These are phyloP conservation scores for Philotrypesis tridentata DNA, from an alignment of 1,140 invertebrate species.

Conservation along the genomic window DNA sequence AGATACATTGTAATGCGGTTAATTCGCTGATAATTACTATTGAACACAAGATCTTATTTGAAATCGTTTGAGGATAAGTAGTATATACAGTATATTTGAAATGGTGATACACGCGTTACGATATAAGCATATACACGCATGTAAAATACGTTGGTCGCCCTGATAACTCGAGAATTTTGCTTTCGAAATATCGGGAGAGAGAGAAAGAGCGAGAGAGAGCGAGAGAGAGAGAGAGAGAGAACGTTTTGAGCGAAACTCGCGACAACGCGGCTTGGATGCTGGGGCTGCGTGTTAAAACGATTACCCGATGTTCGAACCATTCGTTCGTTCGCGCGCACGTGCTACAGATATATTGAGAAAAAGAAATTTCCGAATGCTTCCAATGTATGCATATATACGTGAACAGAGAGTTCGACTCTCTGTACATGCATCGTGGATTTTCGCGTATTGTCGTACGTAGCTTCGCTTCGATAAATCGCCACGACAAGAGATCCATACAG, in stretches of 20 bases:
- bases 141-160: not conserved
- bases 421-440: not conserved
- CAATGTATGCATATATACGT: not conserved
- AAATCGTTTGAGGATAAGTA: too few species aligned
- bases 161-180: conserved; percentile 10
- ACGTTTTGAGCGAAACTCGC: not conserved
- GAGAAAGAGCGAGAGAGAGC: not conserved
- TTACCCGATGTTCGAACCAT: conserved; percentile 6
- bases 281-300: conserved; percentile 49
- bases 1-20: too few species aligned
- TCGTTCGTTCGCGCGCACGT: not conserved
- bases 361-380: not conserved
- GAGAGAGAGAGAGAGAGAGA: conserved; percentile 34
- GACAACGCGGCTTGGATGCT: not conserved
- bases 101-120: not conserved
- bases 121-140: not conserved
- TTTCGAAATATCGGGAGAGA: conserved; percentile 27
- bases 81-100: not conserved
- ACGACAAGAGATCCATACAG: conserved; percentile 2
- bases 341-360: not conserved
- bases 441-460: not conserved
- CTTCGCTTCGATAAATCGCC: conserved; percentile 5
- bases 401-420: not conserved
- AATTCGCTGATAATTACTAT: too few species aligned
- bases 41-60: too few species aligned